Conservation (phyloP, 2,888 invertebrate genomes). For the Noctuana brunneofusca region DNA sequence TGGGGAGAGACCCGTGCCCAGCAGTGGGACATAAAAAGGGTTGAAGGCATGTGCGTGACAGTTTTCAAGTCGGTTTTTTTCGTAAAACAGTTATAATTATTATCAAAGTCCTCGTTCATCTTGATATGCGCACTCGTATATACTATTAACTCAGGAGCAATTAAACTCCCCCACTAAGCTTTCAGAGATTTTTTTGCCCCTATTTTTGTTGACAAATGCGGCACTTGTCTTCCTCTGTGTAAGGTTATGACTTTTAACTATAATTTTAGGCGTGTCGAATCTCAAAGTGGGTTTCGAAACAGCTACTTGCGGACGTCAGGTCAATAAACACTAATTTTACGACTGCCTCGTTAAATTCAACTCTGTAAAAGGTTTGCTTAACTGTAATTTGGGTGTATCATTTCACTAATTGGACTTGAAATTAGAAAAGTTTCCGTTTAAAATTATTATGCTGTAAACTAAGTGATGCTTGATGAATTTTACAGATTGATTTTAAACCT, state of each 20-base stretch:
- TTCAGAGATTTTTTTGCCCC: background rate
- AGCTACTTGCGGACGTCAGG: conserved; percentile 14
- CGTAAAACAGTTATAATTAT: too few relatives aligned
- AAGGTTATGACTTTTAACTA: background rate
- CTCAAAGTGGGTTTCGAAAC: conserved; percentile 15
- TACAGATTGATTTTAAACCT: background rate
- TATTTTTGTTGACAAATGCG: background rate
- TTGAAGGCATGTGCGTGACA: too few relatives aligned
- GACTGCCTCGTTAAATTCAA: conserved; percentile 4
- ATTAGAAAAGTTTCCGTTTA: background rate
- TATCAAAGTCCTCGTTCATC: too few relatives aligned
- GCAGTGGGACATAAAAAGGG: too few relatives aligned
- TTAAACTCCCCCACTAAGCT: too few relatives aligned
- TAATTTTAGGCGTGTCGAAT: background rate
- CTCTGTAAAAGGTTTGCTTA: conserved; percentile 11
- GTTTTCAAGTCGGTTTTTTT: too few relatives aligned
- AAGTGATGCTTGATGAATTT: background rate
- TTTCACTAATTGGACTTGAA: background rate
- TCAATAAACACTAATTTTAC: conserved; percentile 13
- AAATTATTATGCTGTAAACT: background rate
- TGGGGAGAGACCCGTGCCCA: too few relatives aligned
- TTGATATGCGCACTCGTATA: too few relatives aligned
- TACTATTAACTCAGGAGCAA: too few relatives aligned
- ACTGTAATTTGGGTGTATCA: conserved; percentile 9
- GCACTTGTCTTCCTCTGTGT: too few relatives aligned